These are phyloP conservation scores for Dascyllus trimaculatus DNA, from an alignment of 2,113 vertebrate genomes.

Conservation along the genomic window DNA sequence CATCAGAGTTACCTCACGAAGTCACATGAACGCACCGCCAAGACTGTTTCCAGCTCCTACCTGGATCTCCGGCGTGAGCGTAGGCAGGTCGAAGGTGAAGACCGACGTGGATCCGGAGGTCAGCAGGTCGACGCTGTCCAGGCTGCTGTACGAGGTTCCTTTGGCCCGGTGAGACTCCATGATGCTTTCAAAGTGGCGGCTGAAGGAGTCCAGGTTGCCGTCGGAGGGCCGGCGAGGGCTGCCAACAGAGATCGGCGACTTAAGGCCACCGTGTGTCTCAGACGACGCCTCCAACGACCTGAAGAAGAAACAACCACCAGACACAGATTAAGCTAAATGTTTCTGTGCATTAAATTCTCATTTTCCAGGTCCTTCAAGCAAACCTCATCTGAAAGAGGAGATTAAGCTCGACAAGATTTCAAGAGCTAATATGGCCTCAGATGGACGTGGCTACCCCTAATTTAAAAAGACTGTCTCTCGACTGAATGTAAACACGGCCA, in stretches of 20 bases:
- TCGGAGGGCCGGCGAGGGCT: constrained; percentile 89
- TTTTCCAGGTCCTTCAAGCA: no score
- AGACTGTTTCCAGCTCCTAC: constrained; percentile 7
- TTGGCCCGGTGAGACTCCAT: constrained; percentile 97
- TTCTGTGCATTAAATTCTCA: no score
- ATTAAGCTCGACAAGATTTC: no score
- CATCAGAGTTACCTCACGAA: background rate
- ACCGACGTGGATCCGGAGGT: constrained; percentile 88
- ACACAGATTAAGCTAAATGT: no score
- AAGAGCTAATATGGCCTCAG: no score
- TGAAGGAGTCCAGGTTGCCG: constrained; percentile 94
- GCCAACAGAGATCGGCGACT: constrained; percentile 89
- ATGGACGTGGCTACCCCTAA: no score
- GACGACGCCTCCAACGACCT: constrained; percentile 48
- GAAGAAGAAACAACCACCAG: background rate
- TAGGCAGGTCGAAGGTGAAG: constrained; percentile 94
- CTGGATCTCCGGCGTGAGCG: constrained; percentile 90
- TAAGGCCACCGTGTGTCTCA: constrained; percentile 74
- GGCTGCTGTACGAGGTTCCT: constrained; percentile 96
- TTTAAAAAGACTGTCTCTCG: no score
- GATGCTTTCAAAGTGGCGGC: constrained; percentile 96
- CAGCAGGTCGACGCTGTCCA: constrained; percentile 94
- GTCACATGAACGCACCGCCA: accelerated
- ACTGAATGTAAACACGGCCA: no score
- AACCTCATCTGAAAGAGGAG: no score